phyloP scores from a whole-genome alignment of 2,888 invertebrate genomes.

The Spisula subtruncata region DNA sequence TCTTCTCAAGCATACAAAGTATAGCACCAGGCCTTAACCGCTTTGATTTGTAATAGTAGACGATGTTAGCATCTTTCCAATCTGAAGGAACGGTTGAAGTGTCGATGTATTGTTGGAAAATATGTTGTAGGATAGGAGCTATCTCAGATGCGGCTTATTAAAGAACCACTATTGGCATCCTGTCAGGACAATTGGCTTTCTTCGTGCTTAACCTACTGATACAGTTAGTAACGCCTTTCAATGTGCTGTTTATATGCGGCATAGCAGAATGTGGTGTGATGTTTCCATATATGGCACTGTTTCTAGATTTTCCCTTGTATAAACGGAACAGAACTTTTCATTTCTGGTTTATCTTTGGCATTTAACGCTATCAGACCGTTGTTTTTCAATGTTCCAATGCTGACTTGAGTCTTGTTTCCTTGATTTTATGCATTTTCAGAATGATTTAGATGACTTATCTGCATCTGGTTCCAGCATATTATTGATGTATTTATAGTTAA shows the following conservation, averaged over 20 bases:
- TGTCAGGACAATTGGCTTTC: constrained; percentile 59
- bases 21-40: too few species aligned
- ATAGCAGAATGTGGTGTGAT: constrained; percentile 45
- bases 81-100: constrained; percentile 45
- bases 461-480: constrained; percentile 45
- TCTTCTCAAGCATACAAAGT: too few species aligned
- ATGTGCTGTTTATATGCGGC: background rate
- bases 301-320: constrained; percentile 38
- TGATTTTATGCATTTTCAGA: constrained; percentile 48
- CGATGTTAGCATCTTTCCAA: constrained; percentile 56
- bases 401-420: constrained; percentile 48
- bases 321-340: constrained; percentile 46
- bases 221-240: too few species aligned
- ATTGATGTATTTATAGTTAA: constrained; percentile 42
- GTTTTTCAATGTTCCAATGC: constrained; percentile 45
- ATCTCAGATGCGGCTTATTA: constrained; percentile 41
- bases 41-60: too few species aligned
- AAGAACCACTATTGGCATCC: constrained; percentile 49
- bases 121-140: constrained; percentile 44
- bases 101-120: constrained; percentile 60
- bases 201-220: background rate
- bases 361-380: constrained; percentile 38
- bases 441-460: constrained; percentile 33
- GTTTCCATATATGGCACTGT: constrained; percentile 36
- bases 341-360: constrained; percentile 41